Evolutionary conservation across 2,888 invertebrate genomes (phyloP).

Genomic region (Andrena fulva): DNA sequence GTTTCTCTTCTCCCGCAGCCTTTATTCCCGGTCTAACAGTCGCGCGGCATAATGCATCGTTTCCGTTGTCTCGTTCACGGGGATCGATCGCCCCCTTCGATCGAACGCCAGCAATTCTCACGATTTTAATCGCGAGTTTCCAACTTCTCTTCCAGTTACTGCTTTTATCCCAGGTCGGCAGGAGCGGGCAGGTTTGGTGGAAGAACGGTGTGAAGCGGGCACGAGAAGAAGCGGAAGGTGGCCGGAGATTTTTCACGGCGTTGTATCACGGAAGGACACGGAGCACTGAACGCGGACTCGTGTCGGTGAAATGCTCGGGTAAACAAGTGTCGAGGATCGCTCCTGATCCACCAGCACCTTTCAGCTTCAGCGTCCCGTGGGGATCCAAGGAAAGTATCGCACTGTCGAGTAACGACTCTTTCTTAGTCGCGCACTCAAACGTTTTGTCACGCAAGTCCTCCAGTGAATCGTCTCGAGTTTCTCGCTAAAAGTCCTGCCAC

Average conservation of each 20-base stretch:
- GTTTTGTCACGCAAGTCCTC: not conserved
- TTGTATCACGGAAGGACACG: not conserved
- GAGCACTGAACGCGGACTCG: not conserved
- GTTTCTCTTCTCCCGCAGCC: not conserved
- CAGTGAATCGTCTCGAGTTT: not conserved
- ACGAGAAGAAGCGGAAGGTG: not conserved
- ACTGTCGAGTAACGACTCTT: not conserved
- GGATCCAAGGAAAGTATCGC: conserved; percentile 3
- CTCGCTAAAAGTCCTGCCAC: not conserved
- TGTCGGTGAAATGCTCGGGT: not conserved
- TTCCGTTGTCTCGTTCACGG: not conserved
- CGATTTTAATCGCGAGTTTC: not conserved
- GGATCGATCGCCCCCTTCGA: conserved; percentile 5
- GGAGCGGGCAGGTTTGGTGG: not conserved
- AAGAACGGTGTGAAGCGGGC: not conserved
- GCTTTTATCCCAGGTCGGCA: not conserved
- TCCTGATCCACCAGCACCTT: conserved; percentile 28
- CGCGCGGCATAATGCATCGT: not conserved
- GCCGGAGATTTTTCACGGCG: not conserved
- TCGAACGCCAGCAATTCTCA: not conserved
- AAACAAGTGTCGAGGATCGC: conserved; percentile 10
- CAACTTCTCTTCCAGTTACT: not conserved
- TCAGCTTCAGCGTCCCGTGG: conserved; percentile 34
- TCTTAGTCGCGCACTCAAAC: conserved; percentile 7
- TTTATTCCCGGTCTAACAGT: conserved; percentile 7